Conservation (phyloP, 2,113 vertebrate genomes). For the Scartelaos histophorus region DNA sequence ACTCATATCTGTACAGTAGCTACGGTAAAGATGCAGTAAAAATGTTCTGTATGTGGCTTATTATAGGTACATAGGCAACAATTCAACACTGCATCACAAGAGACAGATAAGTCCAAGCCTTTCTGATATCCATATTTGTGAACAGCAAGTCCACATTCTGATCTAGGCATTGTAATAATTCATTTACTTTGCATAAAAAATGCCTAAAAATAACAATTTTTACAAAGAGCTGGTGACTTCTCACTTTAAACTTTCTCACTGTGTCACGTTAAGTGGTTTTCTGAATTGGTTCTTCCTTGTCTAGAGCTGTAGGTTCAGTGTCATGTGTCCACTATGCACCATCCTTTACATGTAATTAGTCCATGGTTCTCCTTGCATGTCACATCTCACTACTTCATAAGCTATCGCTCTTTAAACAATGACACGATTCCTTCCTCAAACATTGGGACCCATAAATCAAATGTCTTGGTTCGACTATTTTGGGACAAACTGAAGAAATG, state of each 20-base stretch:
- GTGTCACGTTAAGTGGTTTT: not conserved
- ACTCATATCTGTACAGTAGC: not conserved
- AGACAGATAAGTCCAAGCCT: not conserved
- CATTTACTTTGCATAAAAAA: not conserved
- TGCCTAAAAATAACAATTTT: not conserved
- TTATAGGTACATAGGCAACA: too few species aligned
- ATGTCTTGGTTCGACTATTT: not conserved
- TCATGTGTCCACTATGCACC: not conserved
- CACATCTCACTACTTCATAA: not conserved
- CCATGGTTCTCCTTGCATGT: not conserved
- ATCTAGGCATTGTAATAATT: not conserved
- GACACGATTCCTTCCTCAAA: not conserved
- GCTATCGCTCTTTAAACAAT: not conserved
- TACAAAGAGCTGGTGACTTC: not conserved
- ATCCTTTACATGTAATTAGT: too few species aligned
- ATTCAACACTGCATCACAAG: not conserved
- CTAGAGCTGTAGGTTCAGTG: not conserved
- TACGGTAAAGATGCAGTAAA: not conserved
- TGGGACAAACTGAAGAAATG: not conserved
- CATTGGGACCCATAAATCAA: not conserved
- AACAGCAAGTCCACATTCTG: not conserved
- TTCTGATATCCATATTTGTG: not conserved
- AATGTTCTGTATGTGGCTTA: not conserved
- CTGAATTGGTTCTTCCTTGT: not conserved
- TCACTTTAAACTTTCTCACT: not conserved